Conservation (phyloP, 2,888 invertebrate genomes). For the Mayetiola destructor region DNA sequence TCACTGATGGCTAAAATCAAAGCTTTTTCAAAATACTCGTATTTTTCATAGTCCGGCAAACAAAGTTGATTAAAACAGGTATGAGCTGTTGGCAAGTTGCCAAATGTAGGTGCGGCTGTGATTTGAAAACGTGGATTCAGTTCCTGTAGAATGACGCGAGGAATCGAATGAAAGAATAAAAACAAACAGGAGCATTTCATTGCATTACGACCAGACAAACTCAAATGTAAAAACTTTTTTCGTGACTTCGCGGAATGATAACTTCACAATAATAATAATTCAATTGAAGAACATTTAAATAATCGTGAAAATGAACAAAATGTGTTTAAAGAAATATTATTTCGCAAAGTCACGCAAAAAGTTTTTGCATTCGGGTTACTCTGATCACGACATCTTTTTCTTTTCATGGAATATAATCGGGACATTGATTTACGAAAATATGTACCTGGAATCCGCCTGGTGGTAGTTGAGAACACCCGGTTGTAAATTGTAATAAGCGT, state of each 20-base stretch:
- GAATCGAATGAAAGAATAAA: not conserved
- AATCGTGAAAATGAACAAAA: not conserved
- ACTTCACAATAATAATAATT: not conserved
- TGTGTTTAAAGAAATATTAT: not conserved
- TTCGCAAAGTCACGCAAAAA: no score
- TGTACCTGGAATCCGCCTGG: constrained; percentile 65
- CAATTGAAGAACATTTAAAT: not conserved
- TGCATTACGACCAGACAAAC: not conserved
- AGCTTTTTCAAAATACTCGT: constrained; percentile 84
- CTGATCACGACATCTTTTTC: not conserved
- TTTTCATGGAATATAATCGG: not conserved
- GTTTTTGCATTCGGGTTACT: no score
- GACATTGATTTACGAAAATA: not conserved
- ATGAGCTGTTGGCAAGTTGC: constrained; percentile 84
- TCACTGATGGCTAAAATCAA: constrained; percentile 85
- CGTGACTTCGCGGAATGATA: no score
- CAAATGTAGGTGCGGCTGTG: constrained; percentile 76
- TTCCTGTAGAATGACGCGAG: constrained; percentile 46
- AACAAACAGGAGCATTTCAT: not conserved
- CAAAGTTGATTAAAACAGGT: constrained; percentile 95
- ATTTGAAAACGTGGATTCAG: constrained; percentile 85
- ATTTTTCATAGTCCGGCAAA: constrained; percentile 85
- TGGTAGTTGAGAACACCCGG: constrained; percentile 83
- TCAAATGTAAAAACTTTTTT: not conserved
- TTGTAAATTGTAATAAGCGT: constrained; percentile 78